Conservation (phyloP, 2,113 vertebrate genomes). For the Corythoichthys intestinalis region DNA sequence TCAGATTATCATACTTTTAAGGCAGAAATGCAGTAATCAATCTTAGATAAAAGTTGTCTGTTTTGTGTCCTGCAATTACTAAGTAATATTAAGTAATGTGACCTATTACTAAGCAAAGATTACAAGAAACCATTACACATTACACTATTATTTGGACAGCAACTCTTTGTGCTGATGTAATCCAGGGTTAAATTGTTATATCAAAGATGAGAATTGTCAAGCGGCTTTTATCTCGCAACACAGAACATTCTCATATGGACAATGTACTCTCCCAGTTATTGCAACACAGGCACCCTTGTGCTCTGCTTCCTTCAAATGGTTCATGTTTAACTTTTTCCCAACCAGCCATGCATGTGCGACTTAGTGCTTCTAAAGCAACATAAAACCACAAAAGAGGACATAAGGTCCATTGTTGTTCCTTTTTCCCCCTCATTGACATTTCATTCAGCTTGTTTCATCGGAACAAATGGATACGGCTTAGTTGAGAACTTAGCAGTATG, state of each 20-base stretch:
- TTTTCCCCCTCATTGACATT: neutral
- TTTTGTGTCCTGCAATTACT: constrained; percentile 10
- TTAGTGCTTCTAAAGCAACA: constrained; percentile 13
- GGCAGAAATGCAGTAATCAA: neutral
- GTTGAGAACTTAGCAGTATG: neutral
- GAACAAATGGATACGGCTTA: neutral
- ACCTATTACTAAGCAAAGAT: constrained; percentile 34
- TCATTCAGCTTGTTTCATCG: neutral
- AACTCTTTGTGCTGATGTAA: too few relatives aligned
- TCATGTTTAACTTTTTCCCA: constrained; percentile 44
- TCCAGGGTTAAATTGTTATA: neutral
- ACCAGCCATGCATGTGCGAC: constrained; percentile 18
- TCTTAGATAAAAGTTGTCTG: constrained; percentile 4
- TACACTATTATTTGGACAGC: too few relatives aligned
- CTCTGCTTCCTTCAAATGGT: constrained; percentile 20
- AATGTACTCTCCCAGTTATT: neutral
- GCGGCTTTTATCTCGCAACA: neutral
- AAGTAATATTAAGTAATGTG: constrained; percentile 32
- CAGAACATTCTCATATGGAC: neutral
- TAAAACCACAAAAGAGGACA: constrained; percentile 18
- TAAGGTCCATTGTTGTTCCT: constrained; percentile 24
- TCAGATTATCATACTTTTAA: neutral
- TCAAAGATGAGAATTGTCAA: neutral
- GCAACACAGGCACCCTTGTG: constrained; percentile 8
- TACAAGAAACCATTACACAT: constrained; percentile 19